Base-by-base conservation (phyloP, 2,113 vertebrate genomes). In the Oryzias melastigma region DNA sequence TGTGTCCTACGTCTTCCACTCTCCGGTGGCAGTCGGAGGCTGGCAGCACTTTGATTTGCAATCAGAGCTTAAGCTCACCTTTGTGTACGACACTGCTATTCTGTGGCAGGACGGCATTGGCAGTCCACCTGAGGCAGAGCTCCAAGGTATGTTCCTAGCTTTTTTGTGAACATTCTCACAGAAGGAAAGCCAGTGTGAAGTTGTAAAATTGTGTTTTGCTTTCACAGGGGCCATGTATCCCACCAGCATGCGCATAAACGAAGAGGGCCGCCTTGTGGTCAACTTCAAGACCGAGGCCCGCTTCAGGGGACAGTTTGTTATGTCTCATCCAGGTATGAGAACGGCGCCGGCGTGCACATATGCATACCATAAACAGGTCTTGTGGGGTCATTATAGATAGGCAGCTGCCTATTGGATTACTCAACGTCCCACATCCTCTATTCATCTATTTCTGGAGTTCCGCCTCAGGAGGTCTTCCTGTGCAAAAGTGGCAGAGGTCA, bases 31-130 rank as follows among this genome's bases (percentile, higher is more conserved):
- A 1, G 63, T 77, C 17, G 89, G 92, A 35, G 90, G 85, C 62
- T 94, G 92, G 93, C 91, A 92, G 79, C 91, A 92, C 81, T 94
- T 93, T 69, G 93, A 93, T 79, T 84, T 93, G 65, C 90, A 88
- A 65, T 92, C 90, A 1, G 92, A 94, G 71, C 74, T 93, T 66
- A 88, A 87, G 55, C 87, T 92, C 71, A 93, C 92, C 43, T 94
- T 93, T 54, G 90, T 93, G 40, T 94, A 93, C 1, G 87, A 93
- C 50, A 93, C 90, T 0, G 91, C 93, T n/a, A 90, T 93, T 72
- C 71, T 92, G 22, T 93, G 93, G 93, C 91, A 91, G 73, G 92
- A 93, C 0, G 90, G 92, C 29, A 86, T 92, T 10, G 85, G 91
- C 63, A 94, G 91, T 62, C 90, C 88, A 2, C 89, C 90, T 8